A percentile compares a stretch with the other conserved stretches of the same genome.
These are phyloP conservation scores for Trachelus troglodyta DNA, from an alignment of 2,888 invertebrate genomes.

Conservation along the genomic window DNA sequence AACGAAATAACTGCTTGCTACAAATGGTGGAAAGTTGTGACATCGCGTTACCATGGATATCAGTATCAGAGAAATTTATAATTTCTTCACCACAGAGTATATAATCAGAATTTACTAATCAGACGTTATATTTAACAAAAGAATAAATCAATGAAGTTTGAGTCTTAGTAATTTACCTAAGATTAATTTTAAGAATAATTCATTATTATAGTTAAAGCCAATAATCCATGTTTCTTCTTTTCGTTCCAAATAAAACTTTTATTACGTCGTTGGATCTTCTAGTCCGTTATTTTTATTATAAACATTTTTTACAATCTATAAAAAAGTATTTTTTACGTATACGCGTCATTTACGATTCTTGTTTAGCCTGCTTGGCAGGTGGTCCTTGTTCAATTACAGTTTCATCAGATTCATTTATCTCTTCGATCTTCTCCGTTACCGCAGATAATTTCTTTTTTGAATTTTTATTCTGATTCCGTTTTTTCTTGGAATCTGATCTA, in stretches of 20 bases:
- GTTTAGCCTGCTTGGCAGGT: slow-evolving; percentile 2
- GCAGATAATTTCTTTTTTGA: slow-evolving; percentile 54
- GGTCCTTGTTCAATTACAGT: neutral
- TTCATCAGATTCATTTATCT: slow-evolving; percentile 1
- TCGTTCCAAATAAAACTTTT: neutral
- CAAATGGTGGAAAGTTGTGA: slow-evolving; percentile 2
- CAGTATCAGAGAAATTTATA: neutral
- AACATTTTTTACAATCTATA: neutral
- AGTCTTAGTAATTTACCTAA: neutral
- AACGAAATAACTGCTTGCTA: neutral
- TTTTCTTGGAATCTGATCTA: slow-evolving; percentile 44
- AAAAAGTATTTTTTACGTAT: neutral
- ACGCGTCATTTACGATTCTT: neutral
- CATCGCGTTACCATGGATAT: neutral
- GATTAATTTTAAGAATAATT: neutral
- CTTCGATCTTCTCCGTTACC: neutral
- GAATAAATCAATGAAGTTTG: neutral
- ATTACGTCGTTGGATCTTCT: neutral
- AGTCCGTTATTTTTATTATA: slow-evolving; percentile 3
- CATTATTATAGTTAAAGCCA: neutral
- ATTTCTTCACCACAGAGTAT: neutral
- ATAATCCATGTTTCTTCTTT: neutral
- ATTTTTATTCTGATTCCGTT: slow-evolving; percentile 77
- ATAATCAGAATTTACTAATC: neutral
- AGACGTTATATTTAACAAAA: neutral